phyloP scores from a whole-genome alignment of 2,888 invertebrate genomes.

The Volucella zonaria region DNA sequence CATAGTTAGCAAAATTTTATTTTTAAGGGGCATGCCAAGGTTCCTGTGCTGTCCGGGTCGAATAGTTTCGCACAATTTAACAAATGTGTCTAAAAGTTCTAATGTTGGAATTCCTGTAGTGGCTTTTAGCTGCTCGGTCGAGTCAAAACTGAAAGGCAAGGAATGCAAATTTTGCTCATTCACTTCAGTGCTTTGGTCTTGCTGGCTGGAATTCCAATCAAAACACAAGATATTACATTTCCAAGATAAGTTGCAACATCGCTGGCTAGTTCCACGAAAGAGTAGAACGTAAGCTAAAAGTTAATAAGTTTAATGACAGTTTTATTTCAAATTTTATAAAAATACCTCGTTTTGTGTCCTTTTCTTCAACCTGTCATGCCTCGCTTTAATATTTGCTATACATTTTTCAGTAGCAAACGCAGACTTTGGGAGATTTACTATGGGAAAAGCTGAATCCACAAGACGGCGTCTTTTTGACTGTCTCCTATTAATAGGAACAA shows the following conservation, averaged over 20 bases:
- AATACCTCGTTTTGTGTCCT: not conserved
- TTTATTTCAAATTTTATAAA: no score
- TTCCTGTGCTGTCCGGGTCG: not conserved
- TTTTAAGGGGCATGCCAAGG: not conserved
- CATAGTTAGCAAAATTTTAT: not conserved
- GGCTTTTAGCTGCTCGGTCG: not conserved
- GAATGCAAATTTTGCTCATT: not conserved
- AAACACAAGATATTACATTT: not conserved
- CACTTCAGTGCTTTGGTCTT: not conserved
- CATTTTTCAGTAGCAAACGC: no score
- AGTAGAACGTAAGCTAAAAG: no score
- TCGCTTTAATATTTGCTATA: not conserved
- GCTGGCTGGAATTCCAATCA: not conserved
- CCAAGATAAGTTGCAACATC: no score
- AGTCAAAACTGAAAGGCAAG: not conserved
- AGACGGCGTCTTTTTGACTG: not conserved
- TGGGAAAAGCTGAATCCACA: conserved; percentile 7
- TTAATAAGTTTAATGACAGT: no score
- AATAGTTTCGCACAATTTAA: not conserved
- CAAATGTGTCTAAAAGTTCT: not conserved
- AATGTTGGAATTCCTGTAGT: not conserved
- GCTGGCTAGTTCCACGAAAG: no score
- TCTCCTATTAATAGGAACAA: not conserved
- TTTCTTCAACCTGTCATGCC: not conserved
- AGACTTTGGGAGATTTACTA: not conserved